Base-by-base conservation (phyloP, 1,140 invertebrate genomes). In the Zaprionus ornatus region DNA sequence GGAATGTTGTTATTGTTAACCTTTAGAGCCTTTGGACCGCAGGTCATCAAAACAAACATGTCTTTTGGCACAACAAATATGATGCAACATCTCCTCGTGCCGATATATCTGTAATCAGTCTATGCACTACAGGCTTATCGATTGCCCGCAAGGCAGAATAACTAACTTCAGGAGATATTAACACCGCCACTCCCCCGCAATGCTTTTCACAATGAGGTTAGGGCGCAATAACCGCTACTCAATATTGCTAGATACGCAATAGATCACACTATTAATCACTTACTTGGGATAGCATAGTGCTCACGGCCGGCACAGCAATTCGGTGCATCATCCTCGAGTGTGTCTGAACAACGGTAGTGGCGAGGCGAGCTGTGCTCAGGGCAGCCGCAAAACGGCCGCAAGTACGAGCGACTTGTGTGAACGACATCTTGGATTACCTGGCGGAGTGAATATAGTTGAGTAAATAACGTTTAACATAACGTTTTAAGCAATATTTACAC, bases 341-440 rank as follows among this genome's bases (percentile, higher is more conserved):
- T 75, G 85, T 79, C 60, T 78, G 82, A 45, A 60, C 69, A 59
- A 77, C 65, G 57, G 79, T 35, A 48, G 66, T 74, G 69, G 82
- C 74, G 23, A 80, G 68, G 72, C 88, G 79, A 57, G 77, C 73
- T 64, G 85, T 75, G 86, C 63, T 81, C 79, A 78, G 76, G 55
- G 82, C 70, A 77, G 75, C 88, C 73, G 79, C 85, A 71, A 92
- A 71, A 42, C 91, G 91, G 77, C 85, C 75, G 81, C 91, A 91
- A 59, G 71, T 91, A 74, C 91, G 91, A 42, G 82, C 91, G 72
- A 91, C 73, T 91, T 92, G 91, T 82, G 91, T 90, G 59, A 90
- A 83, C 64, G 87, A 90, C 87, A 90, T 90, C 68, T 68, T 72
- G 68, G 50, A 65, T 74, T 52, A 76, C 52, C 85, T 88, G 69